Conservation (phyloP, 2,888 invertebrate genomes). For the Lamellibrachia satsuma region DNA sequence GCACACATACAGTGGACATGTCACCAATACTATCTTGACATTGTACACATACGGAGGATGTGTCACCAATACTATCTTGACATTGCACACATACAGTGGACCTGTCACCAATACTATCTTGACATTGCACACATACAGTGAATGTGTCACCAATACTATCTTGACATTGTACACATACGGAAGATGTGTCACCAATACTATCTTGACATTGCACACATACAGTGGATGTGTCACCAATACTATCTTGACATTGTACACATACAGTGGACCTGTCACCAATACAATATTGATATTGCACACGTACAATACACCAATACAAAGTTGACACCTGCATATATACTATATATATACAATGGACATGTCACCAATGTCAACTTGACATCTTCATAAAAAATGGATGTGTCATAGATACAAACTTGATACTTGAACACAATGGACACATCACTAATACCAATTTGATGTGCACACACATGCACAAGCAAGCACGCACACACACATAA, state of each 20-base stretch:
- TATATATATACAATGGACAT: not conserved
- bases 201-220: not conserved
- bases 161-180: constrained; percentile 75
- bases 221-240: constrained; percentile 80
- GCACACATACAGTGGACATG: constrained; percentile 57
- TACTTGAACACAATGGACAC: too few species aligned
- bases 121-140: not conserved
- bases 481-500: too few species aligned
- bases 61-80: constrained; percentile 87
- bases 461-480: too few species aligned
- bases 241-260: constrained; percentile 78
- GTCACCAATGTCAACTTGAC: too few species aligned
- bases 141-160: constrained; percentile 82
- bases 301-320: not conserved
- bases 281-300: not conserved
- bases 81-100: constrained; percentile 71
- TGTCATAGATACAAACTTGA: too few species aligned
- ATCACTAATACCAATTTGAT: too few species aligned
- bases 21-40: not conserved
- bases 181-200: not conserved
- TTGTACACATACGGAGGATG: constrained; percentile 38
- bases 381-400: too few species aligned
- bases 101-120: not conserved
- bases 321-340: not conserved
- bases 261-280: not conserved